These are phyloP conservation scores for Chalcis sispes DNA, from an alignment of 2,888 invertebrate species.

Conservation along the genomic window DNA sequence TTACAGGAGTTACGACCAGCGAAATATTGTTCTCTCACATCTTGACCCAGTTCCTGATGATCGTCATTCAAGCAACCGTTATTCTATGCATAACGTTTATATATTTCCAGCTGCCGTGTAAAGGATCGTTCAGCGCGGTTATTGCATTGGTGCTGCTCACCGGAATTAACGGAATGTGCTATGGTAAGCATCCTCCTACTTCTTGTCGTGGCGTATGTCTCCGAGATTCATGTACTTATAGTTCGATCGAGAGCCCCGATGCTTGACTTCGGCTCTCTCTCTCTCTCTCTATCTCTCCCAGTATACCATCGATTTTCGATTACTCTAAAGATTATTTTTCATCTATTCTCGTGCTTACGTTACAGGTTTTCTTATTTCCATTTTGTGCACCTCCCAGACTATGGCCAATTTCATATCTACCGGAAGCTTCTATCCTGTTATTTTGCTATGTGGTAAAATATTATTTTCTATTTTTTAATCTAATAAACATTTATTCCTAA, in stretches of 20 bases:
- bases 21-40: conserved; percentile 91
- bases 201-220: background rate
- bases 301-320: background rate
- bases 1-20: conserved; percentile 82
- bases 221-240: background rate
- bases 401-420: conserved; percentile 90
- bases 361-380: conserved; percentile 87
- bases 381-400: conserved; percentile 86
- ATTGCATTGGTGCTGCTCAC: conserved; percentile 82
- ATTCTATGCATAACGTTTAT: conserved; percentile 81
- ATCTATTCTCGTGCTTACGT: conserved; percentile 51
- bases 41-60: conserved; percentile 84
- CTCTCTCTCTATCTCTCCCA: background rate
- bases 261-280: conserved; percentile 3
- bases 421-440: conserved; percentile 93
- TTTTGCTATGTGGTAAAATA: conserved; percentile 88
- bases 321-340: conserved; percentile 11
- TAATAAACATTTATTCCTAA: no score
- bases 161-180: conserved; percentile 91
- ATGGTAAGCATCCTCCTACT: conserved; percentile 77
- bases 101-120: conserved; percentile 80
- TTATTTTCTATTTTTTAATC: conserved; percentile 36
- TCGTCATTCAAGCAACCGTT: conserved; percentile 83
- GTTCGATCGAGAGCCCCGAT: background rate
- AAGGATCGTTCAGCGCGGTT: conserved; percentile 81